Base-by-base conservation (phyloP, 1,140 invertebrate species). In the Vollenhovia emeryi region DNA sequence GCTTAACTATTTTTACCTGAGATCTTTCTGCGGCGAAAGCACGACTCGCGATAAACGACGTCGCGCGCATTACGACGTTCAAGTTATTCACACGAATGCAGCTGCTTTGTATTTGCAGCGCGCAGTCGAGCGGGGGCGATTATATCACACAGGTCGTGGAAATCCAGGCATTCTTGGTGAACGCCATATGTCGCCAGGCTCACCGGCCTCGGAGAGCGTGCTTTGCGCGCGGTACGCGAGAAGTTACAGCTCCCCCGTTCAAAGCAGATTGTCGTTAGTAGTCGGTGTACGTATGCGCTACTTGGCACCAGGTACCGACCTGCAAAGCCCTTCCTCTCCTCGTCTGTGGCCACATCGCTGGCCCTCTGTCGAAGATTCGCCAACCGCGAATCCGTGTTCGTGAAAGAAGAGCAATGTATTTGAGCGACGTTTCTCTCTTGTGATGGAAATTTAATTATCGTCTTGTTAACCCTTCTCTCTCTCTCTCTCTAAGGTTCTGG, bases 81-180 rank as follows among this genome's bases (percentile, higher is more conserved):
- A 89, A 90, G 45, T 90, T 89, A 71, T 85, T 45, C 85, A 76
- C 75, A 88, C 59, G 76, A 89, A 90, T 66, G 88, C 86, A 85
- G 64, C 86, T 90, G 89, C 89, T 89, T 90, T 90, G 89, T 90
- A 90, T 89, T 90, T 89, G 89, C 73, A 86, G 71, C 59, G 40
- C 59, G 88, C 40, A 68, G 62, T 43, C 80, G 73, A 79, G 76
- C 57, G 55, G 66, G 60, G 24, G 33, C 86, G 88, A 89, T 85
- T 89, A 82, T 89, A 85, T 87, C 86, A 79, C 80, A 62, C 80
- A 62, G 69, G 33, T 83, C 62, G 64, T 78, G 82, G 88, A 89
- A 87, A 90, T 90, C 64, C 86, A 30, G 18, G 71, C 69, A 90
- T 90, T 90, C 88, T 90, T 87, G 89, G 76, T 75, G 64, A 89